phyloP scores from a whole-genome alignment of 2,888 invertebrate species.

The Hyppa rectilinea region DNA sequence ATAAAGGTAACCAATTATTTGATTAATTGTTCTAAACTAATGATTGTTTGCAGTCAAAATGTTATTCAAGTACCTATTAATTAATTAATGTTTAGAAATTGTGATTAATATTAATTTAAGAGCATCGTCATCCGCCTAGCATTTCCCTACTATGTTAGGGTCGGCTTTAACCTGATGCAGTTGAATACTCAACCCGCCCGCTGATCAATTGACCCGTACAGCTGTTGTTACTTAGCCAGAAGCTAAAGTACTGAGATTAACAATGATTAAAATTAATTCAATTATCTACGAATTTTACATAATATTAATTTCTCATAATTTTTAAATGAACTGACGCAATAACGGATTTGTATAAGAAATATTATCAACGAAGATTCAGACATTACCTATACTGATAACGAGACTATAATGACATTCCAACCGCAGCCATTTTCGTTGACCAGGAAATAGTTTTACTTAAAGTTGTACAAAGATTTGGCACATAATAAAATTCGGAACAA shows the following conservation, averaged over 20 bases:
- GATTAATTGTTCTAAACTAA: slow-evolving; percentile 15
- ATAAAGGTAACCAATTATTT: slow-evolving; percentile 14
- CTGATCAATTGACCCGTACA: too few species aligned
- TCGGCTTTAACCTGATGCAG: too few species aligned
- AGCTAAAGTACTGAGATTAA: background rate
- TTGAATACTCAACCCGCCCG: too few species aligned
- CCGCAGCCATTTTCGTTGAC: background rate
- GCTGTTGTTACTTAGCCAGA: too few species aligned
- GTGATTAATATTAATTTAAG: background rate
- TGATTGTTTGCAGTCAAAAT: background rate
- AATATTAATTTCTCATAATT: background rate
- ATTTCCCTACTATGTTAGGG: too few species aligned
- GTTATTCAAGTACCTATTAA: background rate
- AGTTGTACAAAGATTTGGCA: too few species aligned
- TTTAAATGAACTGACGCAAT: slow-evolving; percentile 5
- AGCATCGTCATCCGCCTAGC: too few species aligned
- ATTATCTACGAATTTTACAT: background rate
- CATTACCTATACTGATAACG: too few species aligned
- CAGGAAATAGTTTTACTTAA: background rate
- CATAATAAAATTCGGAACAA: background rate
- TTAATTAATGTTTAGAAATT: background rate
- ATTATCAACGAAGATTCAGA: background rate
- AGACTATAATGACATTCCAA: too few species aligned
- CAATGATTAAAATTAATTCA: background rate
- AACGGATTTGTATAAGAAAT: background rate